phyloP scores from a whole-genome alignment of 2,797 vertebrate species.

The Melanotaenia maccullochi region DNA sequence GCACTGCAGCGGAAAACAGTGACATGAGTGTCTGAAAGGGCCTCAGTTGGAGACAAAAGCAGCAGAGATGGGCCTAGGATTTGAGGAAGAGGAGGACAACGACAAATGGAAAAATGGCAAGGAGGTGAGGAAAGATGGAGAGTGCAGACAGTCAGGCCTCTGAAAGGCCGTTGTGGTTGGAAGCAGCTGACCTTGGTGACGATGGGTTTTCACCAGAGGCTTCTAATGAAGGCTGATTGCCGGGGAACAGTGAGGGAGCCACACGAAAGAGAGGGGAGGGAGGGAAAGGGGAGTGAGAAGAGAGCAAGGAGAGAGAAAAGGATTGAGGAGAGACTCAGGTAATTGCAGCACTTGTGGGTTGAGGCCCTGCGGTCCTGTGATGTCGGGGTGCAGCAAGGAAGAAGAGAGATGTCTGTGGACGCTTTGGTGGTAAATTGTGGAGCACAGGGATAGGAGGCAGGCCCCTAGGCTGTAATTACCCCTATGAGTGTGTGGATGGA shows the following conservation, averaged over 20 bases:
- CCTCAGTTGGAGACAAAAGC: slow-evolving; percentile 77
- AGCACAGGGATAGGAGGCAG: slow-evolving; percentile 76
- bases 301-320: slow-evolving; percentile 60
- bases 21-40: slow-evolving; percentile 68
- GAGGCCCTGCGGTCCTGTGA: slow-evolving; percentile 80
- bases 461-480: slow-evolving; percentile 84
- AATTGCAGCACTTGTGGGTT: slow-evolving; percentile 88
- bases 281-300: slow-evolving; percentile 31
- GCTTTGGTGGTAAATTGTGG: slow-evolving; percentile 83
- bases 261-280: slow-evolving; percentile 51
- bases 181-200: slow-evolving; percentile 84
- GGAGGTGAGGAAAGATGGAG: slow-evolving; percentile 67
- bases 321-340: slow-evolving; percentile 79
- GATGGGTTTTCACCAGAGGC: slow-evolving; percentile 83
- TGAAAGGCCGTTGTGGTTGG: slow-evolving; percentile 80
- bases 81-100: slow-evolving; percentile 35
- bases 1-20: slow-evolving; percentile 68
- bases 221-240: slow-evolving; percentile 88
- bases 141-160: slow-evolving; percentile 71
- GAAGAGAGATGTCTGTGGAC: slow-evolving; percentile 81
- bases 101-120: slow-evolving; percentile 36
- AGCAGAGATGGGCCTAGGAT: slow-evolving; percentile 60
- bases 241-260: slow-evolving; percentile 78
- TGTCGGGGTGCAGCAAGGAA: slow-evolving; percentile 79
- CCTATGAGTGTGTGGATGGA: slow-evolving; percentile 77